phyloP scores from a whole-genome alignment of 2,113 vertebrate species.

The Lamprotornis superbus region DNA sequence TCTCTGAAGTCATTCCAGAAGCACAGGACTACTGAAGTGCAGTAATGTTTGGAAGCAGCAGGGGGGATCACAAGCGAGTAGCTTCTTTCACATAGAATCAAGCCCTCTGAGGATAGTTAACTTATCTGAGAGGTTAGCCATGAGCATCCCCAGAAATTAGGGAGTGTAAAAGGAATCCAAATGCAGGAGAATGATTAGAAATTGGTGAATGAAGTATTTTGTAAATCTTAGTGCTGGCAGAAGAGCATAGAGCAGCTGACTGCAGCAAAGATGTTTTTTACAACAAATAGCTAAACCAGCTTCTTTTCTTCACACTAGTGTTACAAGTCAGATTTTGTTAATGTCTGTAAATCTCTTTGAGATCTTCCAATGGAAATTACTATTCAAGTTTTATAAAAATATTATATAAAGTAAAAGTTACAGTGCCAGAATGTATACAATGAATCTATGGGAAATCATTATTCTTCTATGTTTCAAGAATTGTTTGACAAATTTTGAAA shows the following conservation, averaged over 20 bases:
- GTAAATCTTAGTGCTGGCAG: background rate
- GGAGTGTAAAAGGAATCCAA: background rate
- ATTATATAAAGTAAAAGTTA: constrained; percentile 29
- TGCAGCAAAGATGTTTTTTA: background rate
- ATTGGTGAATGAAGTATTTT: background rate
- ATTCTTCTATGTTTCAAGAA: constrained; percentile 50
- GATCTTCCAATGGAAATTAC: constrained; percentile 12
- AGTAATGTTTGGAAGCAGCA: background rate
- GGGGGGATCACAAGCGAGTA: background rate
- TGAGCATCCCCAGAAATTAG: background rate
- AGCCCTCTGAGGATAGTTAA: background rate
- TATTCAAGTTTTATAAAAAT: constrained; percentile 18
- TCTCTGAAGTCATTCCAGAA: background rate
- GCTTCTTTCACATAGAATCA: background rate
- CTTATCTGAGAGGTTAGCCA: background rate
- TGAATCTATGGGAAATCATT: constrained; percentile 62
- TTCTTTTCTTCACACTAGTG: background rate
- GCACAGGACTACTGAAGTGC: background rate
- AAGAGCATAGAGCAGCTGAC: background rate
- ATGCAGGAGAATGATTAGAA: background rate
- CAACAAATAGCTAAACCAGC: background rate
- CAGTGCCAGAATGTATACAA: constrained; percentile 50
- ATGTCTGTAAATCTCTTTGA: constrained; percentile 7
- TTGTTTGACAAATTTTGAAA: constrained; percentile 67
- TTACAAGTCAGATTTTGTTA: background rate